Base-by-base conservation (phyloP, 2,113 vertebrate species). In the Condylura cristata region DNA sequence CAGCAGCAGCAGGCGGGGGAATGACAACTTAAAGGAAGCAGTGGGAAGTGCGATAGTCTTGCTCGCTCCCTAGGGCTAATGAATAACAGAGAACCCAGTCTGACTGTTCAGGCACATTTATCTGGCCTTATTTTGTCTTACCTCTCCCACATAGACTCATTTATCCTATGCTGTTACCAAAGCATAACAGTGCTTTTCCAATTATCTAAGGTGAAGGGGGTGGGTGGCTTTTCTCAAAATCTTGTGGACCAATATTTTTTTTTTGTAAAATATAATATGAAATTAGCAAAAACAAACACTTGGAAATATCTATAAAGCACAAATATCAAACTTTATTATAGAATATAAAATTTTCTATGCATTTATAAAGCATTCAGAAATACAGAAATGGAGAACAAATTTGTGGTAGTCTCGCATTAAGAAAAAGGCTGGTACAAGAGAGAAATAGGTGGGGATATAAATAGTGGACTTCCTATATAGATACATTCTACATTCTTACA, bases 1-100 rank as follows among this genome's bases (percentile, higher is more conserved):
- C n/a, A 60, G 61, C 18, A 2, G 17, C 44, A 14, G 46, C 37
- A n/a, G 24, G 39, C 56, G 71, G 58, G 70, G 18, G 44, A 51
- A 51, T 83, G 86, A 68, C 66, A 96, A 26, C 9, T 30, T 8
- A 34, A 89, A 68, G 61, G 58, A 80, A 83, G 32, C 32, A n/a
- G 68, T 76, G 26, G 70, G 79, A 86, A 34, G 6, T 66, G 2
- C 46, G 86, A 60, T 84, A 56, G 41, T 87, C 34, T 78, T 10
- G 6, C 56, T 56, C 0, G 16, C 37, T 88, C 44, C 51, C 30
- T 26, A 2, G 39, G 74, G 89, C 86, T 93, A 71, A 86, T 91
- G 83, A 92, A 89, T 93, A 93, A 95, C 92, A 82, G 58, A 92
- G 53, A 84, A 71, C 34, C 66, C 71, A 66, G 16, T 53, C 53